These are phyloP conservation scores for Drosophila micromelanica DNA, from an alignment of 1,140 invertebrate genomes.

Conservation along the genomic window DNA sequence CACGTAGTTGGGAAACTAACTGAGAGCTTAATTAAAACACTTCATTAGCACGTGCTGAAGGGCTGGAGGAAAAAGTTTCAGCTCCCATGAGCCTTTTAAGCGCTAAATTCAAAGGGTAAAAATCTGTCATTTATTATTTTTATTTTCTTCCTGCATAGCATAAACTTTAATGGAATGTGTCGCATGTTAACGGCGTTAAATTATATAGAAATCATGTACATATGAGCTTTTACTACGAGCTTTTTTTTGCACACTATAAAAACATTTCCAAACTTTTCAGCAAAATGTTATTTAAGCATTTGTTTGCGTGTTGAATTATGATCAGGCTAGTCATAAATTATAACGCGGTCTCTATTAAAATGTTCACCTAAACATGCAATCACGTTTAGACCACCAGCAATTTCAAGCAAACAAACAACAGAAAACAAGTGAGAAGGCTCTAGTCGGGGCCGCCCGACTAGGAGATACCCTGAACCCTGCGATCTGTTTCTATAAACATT, in stretches of 20 bases:
- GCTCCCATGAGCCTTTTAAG: conserved; percentile 4
- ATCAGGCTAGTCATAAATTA: conserved; percentile 51
- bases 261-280: conserved; percentile 30
- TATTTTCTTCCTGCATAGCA: neutral
- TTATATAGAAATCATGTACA: conserved; percentile 20
- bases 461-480: too few relatives aligned
- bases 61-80: conserved; percentile 1
- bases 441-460: too few relatives aligned
- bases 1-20: neutral
- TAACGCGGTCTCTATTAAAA: conserved; percentile 57
- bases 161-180: conserved; percentile 10
- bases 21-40: conserved; percentile 47
- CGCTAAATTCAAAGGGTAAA: conserved; percentile 1
- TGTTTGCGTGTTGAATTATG: conserved; percentile 62
- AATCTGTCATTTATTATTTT: neutral
- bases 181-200: conserved; percentile 24
- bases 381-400: conserved; percentile 37
- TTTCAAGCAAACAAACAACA: conserved; percentile 20
- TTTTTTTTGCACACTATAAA: conserved; percentile 9
- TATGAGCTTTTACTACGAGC: conserved; percentile 1
- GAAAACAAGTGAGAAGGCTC: too few relatives aligned
- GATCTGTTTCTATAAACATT: too few relatives aligned
- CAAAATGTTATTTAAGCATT: conserved; percentile 68
- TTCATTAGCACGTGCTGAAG: conserved; percentile 27
- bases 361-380: conserved; percentile 68